A percentile compares a stretch with the other conserved stretches of the same genome.
Evolutionary conservation across 1,140 invertebrate genomes (phyloP).

Genomic region (Cheumatopsyche charites): DNA sequence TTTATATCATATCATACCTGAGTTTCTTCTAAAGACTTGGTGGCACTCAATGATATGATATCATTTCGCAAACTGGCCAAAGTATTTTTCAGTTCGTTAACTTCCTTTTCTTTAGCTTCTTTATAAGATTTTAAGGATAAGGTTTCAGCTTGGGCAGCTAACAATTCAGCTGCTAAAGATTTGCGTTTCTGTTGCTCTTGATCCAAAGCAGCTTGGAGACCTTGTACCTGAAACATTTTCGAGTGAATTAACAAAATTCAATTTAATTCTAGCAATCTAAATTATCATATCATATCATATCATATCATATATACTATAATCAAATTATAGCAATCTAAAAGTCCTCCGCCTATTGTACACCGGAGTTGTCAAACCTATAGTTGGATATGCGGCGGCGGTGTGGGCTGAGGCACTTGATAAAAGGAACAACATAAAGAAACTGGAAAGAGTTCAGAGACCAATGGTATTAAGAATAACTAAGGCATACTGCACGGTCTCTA

Average conservation of each 20-base stretch:
- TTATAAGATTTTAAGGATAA: conserved; percentile 53
- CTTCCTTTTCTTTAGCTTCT: conserved; percentile 45
- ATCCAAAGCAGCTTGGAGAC: conserved; percentile 82
- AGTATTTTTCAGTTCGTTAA: conserved; percentile 30
- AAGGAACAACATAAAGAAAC: too few species aligned
- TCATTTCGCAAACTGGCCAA: conserved; percentile 27
- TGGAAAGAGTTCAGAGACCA: too few species aligned
- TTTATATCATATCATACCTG: conserved; percentile 32
- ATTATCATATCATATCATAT: background rate
- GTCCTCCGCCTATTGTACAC: too few species aligned
- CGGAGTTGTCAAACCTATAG: too few species aligned
- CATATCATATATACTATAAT: too few species aligned
- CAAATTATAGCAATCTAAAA: too few species aligned
- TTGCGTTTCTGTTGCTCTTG: conserved; percentile 78
- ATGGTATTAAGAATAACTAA: too few species aligned
- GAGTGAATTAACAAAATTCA: too few species aligned
- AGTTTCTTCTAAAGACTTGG: conserved; percentile 35
- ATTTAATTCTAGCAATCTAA: background rate
- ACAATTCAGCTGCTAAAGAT: conserved; percentile 53
- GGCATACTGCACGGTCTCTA: too few species aligned
- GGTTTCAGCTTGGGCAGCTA: conserved; percentile 55
- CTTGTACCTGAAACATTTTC: conserved; percentile 64
- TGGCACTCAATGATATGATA: conserved; percentile 32
- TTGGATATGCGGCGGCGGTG: too few species aligned
- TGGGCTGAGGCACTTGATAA: too few species aligned